phyloP scores from a whole-genome alignment of 2,797 vertebrate genomes.

The Enteromius paludinosus region DNA sequence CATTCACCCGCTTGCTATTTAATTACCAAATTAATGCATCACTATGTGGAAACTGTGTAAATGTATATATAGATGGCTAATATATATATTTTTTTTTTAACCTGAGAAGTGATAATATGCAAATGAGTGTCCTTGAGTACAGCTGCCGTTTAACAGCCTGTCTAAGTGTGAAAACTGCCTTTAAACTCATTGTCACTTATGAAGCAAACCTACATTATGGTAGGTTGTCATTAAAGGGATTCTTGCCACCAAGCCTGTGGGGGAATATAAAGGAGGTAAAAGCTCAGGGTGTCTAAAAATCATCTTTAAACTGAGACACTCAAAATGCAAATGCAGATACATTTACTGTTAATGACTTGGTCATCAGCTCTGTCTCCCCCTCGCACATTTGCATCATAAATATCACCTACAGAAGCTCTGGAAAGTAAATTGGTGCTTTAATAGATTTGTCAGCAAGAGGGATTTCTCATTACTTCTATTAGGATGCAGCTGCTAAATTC shows the following conservation, averaged over 20 bases:
- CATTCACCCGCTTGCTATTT: not conserved
- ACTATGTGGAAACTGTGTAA: not conserved
- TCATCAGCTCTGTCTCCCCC: constrained; percentile 53
- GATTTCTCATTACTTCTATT: constrained; percentile 62
- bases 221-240: constrained; percentile 47
- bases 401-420: constrained; percentile 57
- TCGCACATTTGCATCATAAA: constrained; percentile 63
- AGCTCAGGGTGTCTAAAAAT: constrained; percentile 49
- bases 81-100: not conserved
- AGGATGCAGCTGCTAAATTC: constrained; percentile 59
- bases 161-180: constrained; percentile 30
- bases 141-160: constrained; percentile 27
- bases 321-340: constrained; percentile 60
- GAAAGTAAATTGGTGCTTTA: constrained; percentile 61
- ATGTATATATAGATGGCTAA: not conserved
- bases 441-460: constrained; percentile 61
- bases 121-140: constrained; percentile 37
- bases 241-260: constrained; percentile 26
- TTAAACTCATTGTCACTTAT: constrained; percentile 32
- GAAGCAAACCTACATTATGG: constrained; percentile 30
- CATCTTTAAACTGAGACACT: constrained; percentile 59
- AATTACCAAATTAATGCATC: constrained; percentile 12
- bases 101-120: constrained; percentile 27
- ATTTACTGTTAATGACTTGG: constrained; percentile 62
- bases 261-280: constrained; percentile 45